A percentile compares a stretch with the other conserved stretches of the same genome.
Evolutionary conservation across 2,888 invertebrate species (phyloP).

Genomic region (Spicauda simplicius): DNA sequence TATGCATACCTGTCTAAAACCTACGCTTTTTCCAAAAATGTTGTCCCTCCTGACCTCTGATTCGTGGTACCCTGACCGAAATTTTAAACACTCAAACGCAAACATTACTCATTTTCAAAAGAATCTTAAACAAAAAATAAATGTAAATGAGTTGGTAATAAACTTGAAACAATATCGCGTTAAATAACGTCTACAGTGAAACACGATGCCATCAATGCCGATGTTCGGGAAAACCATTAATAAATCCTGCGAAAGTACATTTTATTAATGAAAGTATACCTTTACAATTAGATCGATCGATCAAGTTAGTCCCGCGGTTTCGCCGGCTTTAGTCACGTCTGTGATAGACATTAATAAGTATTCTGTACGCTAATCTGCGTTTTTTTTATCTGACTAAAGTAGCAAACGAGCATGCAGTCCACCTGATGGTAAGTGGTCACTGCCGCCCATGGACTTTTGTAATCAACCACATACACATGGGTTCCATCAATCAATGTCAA

Average conservation of each 20-base stretch:
- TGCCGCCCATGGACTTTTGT: too few species aligned
- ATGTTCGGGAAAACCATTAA: not conserved
- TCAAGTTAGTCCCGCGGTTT: too few species aligned
- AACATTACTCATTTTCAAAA: conserved; percentile 15
- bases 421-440: too few species aligned
- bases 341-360: too few species aligned
- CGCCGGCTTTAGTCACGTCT: too few species aligned
- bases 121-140: conserved; percentile 9
- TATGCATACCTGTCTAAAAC: conserved; percentile 16
- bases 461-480: too few species aligned
- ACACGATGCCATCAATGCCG: conserved; percentile 10
- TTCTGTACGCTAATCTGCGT: too few species aligned
- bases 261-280: conserved; percentile 11
- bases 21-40: conserved; percentile 29
- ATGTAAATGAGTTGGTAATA: conserved; percentile 18
- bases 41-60: conserved; percentile 10
- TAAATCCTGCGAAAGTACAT: conserved; percentile 11
- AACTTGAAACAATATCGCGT: conserved; percentile 22
- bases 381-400: too few species aligned
- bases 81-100: conserved; percentile 9
- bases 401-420: too few species aligned
- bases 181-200: conserved; percentile 5
- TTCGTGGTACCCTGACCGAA: conserved; percentile 28
- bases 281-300: not conserved
- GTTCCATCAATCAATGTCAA: too few species aligned